Evolutionary conservation across 2,888 invertebrate species (phyloP).

Genomic region (Leucophenga maculata): DNA sequence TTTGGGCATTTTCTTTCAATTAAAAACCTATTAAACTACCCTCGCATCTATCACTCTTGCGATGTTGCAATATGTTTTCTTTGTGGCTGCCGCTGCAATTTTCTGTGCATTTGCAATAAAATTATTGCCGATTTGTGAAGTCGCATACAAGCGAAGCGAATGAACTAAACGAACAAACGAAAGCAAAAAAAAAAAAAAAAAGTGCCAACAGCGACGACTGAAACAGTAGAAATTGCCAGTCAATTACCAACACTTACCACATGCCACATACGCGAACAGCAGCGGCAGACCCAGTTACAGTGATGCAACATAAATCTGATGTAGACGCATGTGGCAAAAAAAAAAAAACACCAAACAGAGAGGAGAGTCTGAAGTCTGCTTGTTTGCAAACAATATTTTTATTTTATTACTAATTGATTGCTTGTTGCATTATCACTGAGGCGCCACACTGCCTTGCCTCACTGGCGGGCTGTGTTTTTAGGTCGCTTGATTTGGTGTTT

Average conservation of each 20-base stretch:
- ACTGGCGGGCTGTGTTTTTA: conserved; percentile 34
- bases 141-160: background rate
- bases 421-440: conserved; percentile 36
- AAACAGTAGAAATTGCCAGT: conserved; percentile 59
- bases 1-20: too few relatives aligned
- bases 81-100: conserved; percentile 18
- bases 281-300: conserved; percentile 11
- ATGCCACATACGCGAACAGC: conserved; percentile 41
- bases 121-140: background rate
- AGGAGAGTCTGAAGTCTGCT: conserved; percentile 37
- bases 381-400: conserved; percentile 36
- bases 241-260: conserved; percentile 49
- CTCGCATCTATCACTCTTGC: too few relatives aligned
- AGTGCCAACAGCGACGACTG: background rate
- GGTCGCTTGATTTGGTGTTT: conserved; percentile 58
- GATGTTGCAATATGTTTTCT: background rate
- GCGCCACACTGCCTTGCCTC: background rate
- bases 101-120: conserved; percentile 18
- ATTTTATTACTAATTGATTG: conserved; percentile 59
- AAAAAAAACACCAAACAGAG: background rate
- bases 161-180: background rate
- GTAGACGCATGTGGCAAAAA: background rate
- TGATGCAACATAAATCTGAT: background rate
- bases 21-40: too few relatives aligned
- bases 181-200: background rate